Evolutionary conservation across 2,797 vertebrate genomes (phyloP), one percentile per base, ranked within the genome.

Genomic region (Sebastes nivosus): DNA sequence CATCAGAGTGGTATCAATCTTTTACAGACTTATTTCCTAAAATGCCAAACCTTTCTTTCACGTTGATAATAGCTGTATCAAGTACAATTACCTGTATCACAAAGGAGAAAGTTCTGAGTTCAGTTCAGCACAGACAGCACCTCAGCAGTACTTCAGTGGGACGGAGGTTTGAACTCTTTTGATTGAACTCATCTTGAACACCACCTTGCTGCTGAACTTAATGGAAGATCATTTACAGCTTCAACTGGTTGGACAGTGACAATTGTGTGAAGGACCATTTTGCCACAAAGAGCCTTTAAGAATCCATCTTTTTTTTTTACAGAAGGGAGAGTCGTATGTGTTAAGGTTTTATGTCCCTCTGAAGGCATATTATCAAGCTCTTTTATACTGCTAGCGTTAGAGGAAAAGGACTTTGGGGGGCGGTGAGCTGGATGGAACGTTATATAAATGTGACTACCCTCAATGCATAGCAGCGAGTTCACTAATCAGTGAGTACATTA

Each of bases 331-430:
- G 72, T 32, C 22, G 27, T 66, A 27, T 75, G 36, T 81, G 63
- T 79, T 67, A 75, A 68, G 22, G 30, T 84, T 85, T 80, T 70
- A 86, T 86, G 22, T 59, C 57, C 42, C 61, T 75, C 83, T 58
- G 68, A 85, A 80, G 79, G 71, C 60, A 73, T 14, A 86, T 82
- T 38, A 81, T 83, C 72, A 78, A 66, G 80, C 42, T 77, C 72
- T 85, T 67, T 83, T 74, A 79, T 75, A 66, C 32, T 30, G 68
- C 55, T 16, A 59, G 61, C 10, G 2, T 72, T 61, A 54, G 57
- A 84, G 24, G 78, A 69, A 73, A 72, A 82, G 50, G 66, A 18
- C 54, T 88, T 80, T 64, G 18, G 30, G 20, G 70, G 72, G 59
- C 1, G 9, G 66, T 2, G 5, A 42, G 60, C 54, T 67, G 66